A percentile compares a stretch with the other conserved stretches of the same genome.
Evolutionary conservation across 2,888 invertebrate genomes (phyloP).

Genomic region (Erebia ligea): DNA sequence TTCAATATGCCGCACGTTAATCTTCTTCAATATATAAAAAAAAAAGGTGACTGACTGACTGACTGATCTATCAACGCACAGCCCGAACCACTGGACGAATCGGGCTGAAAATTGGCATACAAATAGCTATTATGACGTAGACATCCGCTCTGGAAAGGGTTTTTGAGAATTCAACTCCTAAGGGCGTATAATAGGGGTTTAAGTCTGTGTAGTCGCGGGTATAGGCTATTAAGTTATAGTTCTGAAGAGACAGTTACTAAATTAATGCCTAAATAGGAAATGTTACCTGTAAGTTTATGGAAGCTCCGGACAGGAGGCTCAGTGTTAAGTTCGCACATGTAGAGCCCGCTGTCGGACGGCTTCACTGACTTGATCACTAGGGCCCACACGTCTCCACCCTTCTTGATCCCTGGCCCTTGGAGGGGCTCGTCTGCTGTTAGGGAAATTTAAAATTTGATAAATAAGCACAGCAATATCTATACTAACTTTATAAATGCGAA

Average conservation of each 20-base stretch:
- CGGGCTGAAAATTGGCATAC: no score
- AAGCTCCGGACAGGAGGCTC: conserved; percentile 90
- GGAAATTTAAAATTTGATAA: background rate
- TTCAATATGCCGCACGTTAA: no score
- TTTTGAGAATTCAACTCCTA: no score
- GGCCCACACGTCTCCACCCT: conserved; percentile 93
- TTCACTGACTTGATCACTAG: conserved; percentile 88
- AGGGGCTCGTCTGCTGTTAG: conserved; percentile 69
- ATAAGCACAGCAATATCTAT: background rate
- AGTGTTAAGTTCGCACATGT: conserved; percentile 92
- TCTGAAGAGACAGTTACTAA: background rate
- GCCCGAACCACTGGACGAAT: no score
- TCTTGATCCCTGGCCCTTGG: conserved; percentile 73
- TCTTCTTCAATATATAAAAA: no score
- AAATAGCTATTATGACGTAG: no score
- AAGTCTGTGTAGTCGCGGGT: no score
- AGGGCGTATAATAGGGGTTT: no score
- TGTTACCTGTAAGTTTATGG: conserved; percentile 88
- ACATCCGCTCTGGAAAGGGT: no score
- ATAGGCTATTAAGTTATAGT: background rate
- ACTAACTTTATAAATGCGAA: background rate
- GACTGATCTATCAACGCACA: no score
- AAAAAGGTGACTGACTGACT: no score
- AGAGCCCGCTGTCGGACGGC: conserved; percentile 89
- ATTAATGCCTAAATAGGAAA: no score